Evolutionary conservation across 2,888 invertebrate species (phyloP).

Genomic region (Harpalus rubripes): DNA sequence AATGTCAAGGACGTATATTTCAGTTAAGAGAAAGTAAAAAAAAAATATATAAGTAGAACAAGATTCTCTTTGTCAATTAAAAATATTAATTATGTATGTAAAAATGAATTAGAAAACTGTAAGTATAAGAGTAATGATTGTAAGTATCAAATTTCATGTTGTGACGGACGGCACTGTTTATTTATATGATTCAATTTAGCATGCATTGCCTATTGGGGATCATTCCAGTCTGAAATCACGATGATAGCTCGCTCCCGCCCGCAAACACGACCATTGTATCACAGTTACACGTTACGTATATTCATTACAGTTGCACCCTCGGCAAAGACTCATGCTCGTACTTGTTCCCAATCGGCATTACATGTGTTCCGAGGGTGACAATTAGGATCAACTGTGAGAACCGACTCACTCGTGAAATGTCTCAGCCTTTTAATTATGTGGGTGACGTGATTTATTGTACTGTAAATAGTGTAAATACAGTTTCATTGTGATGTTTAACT

Average conservation of each 20-base stretch:
- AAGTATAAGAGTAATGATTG: background rate
- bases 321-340: background rate
- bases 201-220: background rate
- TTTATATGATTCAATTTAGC: slow-evolving; percentile 35
- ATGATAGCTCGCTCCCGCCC: slow-evolving; percentile 54
- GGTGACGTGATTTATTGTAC: slow-evolving; percentile 19
- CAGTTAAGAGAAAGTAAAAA: no score
- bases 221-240: slow-evolving; percentile 21
- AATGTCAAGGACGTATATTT: no score
- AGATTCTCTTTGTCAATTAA: no score
- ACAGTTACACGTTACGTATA: slow-evolving; percentile 60
- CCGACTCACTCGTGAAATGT: slow-evolving; percentile 43
- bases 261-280: slow-evolving; percentile 61
- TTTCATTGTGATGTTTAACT: background rate
- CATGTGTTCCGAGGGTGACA: slow-evolving; percentile 56
- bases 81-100: no score
- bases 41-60: no score
- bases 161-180: slow-evolving; percentile 27
- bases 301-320: slow-evolving; percentile 59
- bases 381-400: slow-evolving; percentile 62
- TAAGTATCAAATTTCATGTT: background rate
- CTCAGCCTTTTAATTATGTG: slow-evolving; percentile 22
- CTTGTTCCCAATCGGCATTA: slow-evolving; percentile 57
- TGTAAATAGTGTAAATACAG: background rate
- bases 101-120: background rate